A percentile compares a stretch with the other conserved stretches of the same genome.
phyloP scores from a whole-genome alignment of 2,797 vertebrate genomes.

The Lerista edwardsae region DNA sequence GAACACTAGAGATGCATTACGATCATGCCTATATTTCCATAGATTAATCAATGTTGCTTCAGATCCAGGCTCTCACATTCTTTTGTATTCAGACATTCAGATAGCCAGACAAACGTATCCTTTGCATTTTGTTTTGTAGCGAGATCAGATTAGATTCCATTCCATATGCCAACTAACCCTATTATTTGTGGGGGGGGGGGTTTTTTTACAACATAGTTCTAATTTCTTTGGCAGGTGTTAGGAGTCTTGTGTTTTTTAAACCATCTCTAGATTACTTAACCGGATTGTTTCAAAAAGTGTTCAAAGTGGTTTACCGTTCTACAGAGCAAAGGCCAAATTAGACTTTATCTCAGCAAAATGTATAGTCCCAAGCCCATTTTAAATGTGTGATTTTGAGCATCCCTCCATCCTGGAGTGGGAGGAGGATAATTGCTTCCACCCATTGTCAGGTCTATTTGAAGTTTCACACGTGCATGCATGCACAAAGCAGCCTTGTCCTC shows the following conservation, averaged over 20 bases:
- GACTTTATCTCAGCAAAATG: too few species aligned
- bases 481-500: too few species aligned
- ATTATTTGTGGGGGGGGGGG: too few species aligned
- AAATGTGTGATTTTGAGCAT: too few species aligned
- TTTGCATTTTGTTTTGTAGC: not conserved
- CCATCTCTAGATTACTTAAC: not conserved
- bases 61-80: not conserved
- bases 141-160: not conserved
- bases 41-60: not conserved
- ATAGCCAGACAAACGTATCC: not conserved
- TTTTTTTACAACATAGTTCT: not conserved
- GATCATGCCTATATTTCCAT: rapidly evolving
- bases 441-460: too few species aligned
- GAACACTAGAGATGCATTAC: not conserved
- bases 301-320: not conserved
- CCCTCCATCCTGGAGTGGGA: too few species aligned
- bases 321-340: too few species aligned
- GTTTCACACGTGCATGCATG: too few species aligned
- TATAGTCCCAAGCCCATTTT: too few species aligned
- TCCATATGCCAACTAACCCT: not conserved
- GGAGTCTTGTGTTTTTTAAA: not conserved
- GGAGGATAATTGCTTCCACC: too few species aligned
- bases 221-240: not conserved
- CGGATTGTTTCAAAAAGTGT: too few species aligned
- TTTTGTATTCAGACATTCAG: conserved; percentile 26